Conservation (phyloP, 2,113 vertebrate genomes). For the Myrmophylax atrothorax region DNA sequence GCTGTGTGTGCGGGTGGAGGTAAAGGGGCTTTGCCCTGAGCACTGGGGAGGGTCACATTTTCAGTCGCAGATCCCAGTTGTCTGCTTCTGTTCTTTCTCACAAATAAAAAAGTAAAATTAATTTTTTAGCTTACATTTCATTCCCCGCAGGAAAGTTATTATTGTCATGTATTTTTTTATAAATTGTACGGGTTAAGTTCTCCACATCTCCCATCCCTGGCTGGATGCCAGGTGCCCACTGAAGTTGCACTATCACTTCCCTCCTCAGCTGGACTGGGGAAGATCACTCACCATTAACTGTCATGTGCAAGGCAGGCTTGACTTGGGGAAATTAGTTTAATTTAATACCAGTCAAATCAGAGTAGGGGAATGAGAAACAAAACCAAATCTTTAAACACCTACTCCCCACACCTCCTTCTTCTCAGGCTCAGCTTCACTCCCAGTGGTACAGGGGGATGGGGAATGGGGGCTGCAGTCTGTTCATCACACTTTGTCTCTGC, state of each 20-base stretch:
- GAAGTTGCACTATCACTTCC: no score
- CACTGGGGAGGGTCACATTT: accelerated
- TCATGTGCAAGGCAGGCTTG: no score
- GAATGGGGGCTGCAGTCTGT: not conserved
- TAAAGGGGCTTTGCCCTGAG: accelerated
- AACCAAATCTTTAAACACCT: not conserved
- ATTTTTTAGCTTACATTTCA: not conserved
- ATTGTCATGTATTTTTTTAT: not conserved
- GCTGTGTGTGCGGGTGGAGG: accelerated
- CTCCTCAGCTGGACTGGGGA: no score
- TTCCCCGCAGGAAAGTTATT: not conserved
- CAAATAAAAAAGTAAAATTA: not conserved
- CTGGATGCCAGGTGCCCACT: no score
- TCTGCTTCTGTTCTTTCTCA: not conserved
- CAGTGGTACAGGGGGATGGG: accelerated
- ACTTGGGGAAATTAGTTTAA: no score
- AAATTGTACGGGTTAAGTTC: not conserved
- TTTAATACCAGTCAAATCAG: not conserved
- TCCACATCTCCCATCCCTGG: not conserved
- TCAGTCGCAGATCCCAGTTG: not conserved
- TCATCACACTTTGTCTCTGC: accelerated
- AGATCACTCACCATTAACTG: no score
- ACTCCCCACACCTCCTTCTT: not conserved
- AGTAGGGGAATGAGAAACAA: not conserved
- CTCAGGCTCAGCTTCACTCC: not conserved